Percentiles rank a stretch among this genome's conserved stretches.
Evolutionary conservation across 2,888 invertebrate species (phyloP).

Genomic region (Callimorpha dominula): DNA sequence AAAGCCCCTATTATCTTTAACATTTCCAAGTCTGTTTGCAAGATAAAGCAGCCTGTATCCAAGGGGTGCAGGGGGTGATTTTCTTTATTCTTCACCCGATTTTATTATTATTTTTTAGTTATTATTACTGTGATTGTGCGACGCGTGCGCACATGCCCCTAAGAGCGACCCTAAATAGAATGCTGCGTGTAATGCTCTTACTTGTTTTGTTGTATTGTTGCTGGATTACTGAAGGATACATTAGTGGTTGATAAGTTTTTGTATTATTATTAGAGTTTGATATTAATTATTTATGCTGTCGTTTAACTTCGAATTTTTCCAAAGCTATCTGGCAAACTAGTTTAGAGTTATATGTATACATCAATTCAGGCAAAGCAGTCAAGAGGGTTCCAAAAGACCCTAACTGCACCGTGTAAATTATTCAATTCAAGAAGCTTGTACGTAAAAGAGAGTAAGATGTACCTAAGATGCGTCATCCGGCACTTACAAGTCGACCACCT

Average conservation of each 20-base stretch:
- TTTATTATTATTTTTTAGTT: constrained; percentile 87
- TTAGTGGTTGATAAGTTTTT: constrained; percentile 67
- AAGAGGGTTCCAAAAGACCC: background rate
- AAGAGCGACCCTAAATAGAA: constrained; percentile 70
- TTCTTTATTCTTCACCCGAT: constrained; percentile 87
- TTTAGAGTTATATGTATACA: background rate
- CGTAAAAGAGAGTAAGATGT: constrained; percentile 24
- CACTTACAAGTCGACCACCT: constrained; percentile 42
- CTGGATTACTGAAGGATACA: constrained; percentile 80
- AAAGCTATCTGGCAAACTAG: no score
- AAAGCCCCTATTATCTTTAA: constrained; percentile 86
- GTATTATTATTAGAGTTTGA: constrained; percentile 59
- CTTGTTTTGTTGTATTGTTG: constrained; percentile 77
- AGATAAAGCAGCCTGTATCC: constrained; percentile 77
- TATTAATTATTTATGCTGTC: constrained; percentile 12
- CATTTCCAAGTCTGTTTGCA: constrained; percentile 85
- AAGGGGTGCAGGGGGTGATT: constrained; percentile 83
- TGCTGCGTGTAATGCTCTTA: constrained; percentile 76
- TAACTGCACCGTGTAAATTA: constrained; percentile 47
- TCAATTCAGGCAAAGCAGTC: background rate
- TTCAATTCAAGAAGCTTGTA: constrained; percentile 29
- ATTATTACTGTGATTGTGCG: constrained; percentile 85
- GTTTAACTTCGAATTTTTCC: background rate
- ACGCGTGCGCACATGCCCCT: constrained; percentile 85
- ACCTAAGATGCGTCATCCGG: constrained; percentile 42